These are phyloP conservation scores for Probaryconus sp. DNA, from an alignment of 1,140 invertebrate genomes.

Conservation along the genomic window DNA sequence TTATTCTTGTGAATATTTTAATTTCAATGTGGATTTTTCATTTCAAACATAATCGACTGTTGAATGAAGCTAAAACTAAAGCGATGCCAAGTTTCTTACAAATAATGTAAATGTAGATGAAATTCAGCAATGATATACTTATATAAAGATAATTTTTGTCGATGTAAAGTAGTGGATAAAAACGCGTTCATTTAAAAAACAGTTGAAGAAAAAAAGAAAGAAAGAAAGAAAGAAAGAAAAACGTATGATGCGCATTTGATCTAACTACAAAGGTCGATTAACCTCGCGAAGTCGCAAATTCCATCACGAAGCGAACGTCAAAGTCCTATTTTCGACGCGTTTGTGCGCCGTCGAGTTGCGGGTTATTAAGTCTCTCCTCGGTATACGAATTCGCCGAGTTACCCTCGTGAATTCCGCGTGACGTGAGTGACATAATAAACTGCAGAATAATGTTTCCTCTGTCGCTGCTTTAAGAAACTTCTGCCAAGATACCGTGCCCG, in stretches of 20 bases:
- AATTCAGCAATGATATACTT: no score
- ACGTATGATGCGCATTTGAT: conserved; percentile 36
- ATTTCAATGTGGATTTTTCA: no score
- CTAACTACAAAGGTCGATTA: conserved; percentile 46
- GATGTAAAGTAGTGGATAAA: no score
- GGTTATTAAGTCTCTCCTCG: conserved; percentile 67
- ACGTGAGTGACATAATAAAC: conserved; percentile 70
- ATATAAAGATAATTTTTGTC: no score
- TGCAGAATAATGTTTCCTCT: conserved; percentile 69
- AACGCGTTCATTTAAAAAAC: no score
- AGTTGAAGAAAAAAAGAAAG: no score
- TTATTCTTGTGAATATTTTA: no score
- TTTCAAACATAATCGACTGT: no score
- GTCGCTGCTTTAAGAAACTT: conserved; percentile 72
- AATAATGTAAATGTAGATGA: no score
- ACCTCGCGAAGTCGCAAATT: conserved; percentile 42
- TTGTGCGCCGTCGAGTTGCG: conserved; percentile 45
- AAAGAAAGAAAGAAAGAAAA: no score
- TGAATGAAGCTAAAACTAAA: no score
- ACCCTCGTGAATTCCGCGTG: conserved; percentile 56
- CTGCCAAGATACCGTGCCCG: conserved; percentile 71
- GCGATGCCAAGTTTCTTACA: no score
- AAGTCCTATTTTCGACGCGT: conserved; percentile 48
- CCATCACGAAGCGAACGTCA: conserved; percentile 40
- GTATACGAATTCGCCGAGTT: conserved; percentile 64